Base-by-base conservation (phyloP, 37 sponge, comb jelly and placozoan species). In the Tethya wilhelma region DNA sequence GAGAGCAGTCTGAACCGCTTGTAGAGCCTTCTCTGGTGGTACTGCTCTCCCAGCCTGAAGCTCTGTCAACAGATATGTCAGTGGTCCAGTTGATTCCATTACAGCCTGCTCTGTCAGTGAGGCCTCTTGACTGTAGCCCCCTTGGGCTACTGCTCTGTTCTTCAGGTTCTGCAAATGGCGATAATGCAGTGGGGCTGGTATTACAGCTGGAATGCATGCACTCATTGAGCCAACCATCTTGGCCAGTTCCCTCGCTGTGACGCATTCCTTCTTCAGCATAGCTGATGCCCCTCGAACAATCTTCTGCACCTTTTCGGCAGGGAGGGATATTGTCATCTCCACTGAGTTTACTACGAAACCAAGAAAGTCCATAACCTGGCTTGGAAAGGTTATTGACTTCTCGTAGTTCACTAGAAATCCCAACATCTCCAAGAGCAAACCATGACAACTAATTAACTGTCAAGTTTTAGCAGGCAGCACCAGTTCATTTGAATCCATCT, bases 281-380 rank as follows among this genome's bases (percentile, higher is more conserved):
- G 30, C 25, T 22, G 8, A 9, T 8, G n/a, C 11, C 8, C 8
- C 64, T 25, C 9, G 64, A 20, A 8, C 20, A 9, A 63, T 63
- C 26, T 63, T 63, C 8, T 11, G 7, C 64, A 63, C 64, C 26
- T 63, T 22, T 8, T 26, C 64, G 8, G 25, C 9, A n/a, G 64
- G 64, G 7, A 63, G 64, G 8, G 30, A 29, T 20, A 63, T 63
- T 11, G 64, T n/a, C 64, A 63, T 63, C 64, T 63, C 8, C 30
- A 26, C 64, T 63, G 30, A n/a, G 8, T 29, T 20, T 25, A 63
- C 30, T 22, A 63, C 20, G 30, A 85, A 65, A 19, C 86, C 86
- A 26, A 85, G 86, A 37, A 85, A 78, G 6, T 85, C 75, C 29
- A 83, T 59, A 2, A 22, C 49, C 64, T 83, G 75, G 41, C 45